Evolutionary conservation across 2,113 vertebrate genomes (phyloP).

Genomic region (Pomatostomus ruficeps): DNA sequence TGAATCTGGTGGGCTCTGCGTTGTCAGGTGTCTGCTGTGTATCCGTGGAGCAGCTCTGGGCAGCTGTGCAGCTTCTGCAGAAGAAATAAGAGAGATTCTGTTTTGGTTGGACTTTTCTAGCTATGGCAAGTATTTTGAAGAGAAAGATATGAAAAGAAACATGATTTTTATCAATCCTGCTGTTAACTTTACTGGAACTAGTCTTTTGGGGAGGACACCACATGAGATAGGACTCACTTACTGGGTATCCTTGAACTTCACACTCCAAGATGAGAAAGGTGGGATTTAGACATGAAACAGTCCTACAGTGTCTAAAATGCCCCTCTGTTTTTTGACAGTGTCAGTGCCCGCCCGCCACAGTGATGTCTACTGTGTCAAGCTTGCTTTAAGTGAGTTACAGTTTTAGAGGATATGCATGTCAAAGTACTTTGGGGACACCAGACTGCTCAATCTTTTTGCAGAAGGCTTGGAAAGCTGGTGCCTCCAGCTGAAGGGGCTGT

Average conservation of each 20-base stretch:
- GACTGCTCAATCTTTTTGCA: accelerated
- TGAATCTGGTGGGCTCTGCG: background rate
- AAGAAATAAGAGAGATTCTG: background rate
- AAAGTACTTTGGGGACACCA: background rate
- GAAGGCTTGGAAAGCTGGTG: background rate
- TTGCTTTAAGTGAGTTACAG: background rate
- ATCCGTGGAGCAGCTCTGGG: background rate
- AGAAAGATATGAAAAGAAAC: background rate
- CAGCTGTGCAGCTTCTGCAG: background rate
- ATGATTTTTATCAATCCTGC: background rate
- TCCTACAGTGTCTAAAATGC: background rate
- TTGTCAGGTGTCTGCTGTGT: background rate
- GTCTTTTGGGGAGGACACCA: background rate
- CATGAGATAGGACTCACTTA: background rate
- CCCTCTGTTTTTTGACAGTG: background rate
- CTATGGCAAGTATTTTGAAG: background rate
- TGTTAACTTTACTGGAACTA: background rate
- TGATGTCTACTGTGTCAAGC: background rate
- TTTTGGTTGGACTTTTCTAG: background rate
- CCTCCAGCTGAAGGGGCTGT: background rate
- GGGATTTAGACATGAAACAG: background rate
- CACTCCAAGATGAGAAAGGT: background rate
- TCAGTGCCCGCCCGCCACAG: background rate
- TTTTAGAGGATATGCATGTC: background rate
- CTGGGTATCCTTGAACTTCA: background rate